Base-by-base conservation (phyloP, 2,113 vertebrate species). In the Oreochromis niloticus region DNA sequence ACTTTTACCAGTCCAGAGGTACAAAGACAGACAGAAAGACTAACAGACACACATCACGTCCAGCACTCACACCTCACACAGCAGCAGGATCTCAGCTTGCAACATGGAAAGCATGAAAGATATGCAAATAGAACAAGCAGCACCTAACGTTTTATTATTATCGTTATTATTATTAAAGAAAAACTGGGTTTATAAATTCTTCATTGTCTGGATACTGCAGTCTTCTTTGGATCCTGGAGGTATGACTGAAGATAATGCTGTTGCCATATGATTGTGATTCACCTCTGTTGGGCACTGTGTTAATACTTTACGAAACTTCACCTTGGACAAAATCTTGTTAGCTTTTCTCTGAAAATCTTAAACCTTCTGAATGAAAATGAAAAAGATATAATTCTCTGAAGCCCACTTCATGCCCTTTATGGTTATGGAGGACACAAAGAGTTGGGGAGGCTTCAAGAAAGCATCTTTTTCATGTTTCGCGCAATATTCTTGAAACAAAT, bases 101-200 rank as follows among this genome's bases (percentile, higher is more conserved):
- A 90, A 95, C 95, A 95, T 88, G 82, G 89, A 96, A 96, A 96
- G 95, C 95, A 91, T 92, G 85, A 92, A 88, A 84, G 85, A 52
- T 22, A 86, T 89, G 83, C 79, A 80, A 63, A 87, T 36, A 89
- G 11, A 89, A 48, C 6, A 89, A 24, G 17, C 80, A 48, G 32
- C 6, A 52, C 17, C 16, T 63, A 10, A 79, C 16, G 52, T 78
- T 17, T 75, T 68, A 11, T 27, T 73, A 16, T 43, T 24, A 41
- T 36, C 6, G 39, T 32, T 61, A 61, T 68, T 39, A 36, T 68
- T 32, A 30, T 5, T 30, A 52, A 57, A 14, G 30, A 19, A 32
- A 46, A 78, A 55, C 7, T 11, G 17, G 30, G 4, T 55, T 71
- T 36, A 8, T 7, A 17, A 22, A n/a, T 54, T 81, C 48, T 59